phyloP scores from a whole-genome alignment of 2,113 vertebrate species.

The Plestiodon gilberti region DNA sequence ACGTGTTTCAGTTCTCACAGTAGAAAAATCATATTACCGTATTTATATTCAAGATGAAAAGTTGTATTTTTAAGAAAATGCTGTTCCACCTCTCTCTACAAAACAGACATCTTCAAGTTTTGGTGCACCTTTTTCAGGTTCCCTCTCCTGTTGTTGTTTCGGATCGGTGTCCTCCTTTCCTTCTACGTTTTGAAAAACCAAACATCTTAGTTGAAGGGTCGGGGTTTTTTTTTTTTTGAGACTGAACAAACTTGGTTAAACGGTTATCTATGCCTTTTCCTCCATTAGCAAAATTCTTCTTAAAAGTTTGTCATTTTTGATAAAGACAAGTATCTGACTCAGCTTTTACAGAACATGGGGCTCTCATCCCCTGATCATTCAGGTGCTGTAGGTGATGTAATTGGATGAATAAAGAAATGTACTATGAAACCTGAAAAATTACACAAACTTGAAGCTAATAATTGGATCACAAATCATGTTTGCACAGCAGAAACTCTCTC shows the following conservation, averaged over 20 bases:
- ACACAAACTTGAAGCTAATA: conserved; percentile 7
- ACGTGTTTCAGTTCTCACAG: neutral
- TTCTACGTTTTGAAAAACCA: neutral
- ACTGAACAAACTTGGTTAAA: neutral
- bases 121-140: accelerated
- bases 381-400: conserved; percentile 27
- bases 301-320: neutral
- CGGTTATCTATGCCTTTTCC: neutral
- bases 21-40: neutral
- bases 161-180: neutral
- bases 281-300: neutral
- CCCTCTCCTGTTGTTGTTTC: neutral
- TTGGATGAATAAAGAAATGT: conserved; percentile 44
- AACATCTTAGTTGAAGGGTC: neutral
- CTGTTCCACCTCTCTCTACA: neutral
- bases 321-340: neutral
- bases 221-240: neutral
- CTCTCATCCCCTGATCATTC: neutral
- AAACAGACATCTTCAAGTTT: neutral
- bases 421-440: conserved; percentile 50
- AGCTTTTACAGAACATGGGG: neutral
- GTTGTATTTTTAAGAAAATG: neutral
- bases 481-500: conserved; percentile 35
- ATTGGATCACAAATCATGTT: neutral
- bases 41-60: neutral